These are phyloP conservation scores for Selenia dentaria DNA, from an alignment of 2,888 invertebrate genomes.

Conservation along the genomic window DNA sequence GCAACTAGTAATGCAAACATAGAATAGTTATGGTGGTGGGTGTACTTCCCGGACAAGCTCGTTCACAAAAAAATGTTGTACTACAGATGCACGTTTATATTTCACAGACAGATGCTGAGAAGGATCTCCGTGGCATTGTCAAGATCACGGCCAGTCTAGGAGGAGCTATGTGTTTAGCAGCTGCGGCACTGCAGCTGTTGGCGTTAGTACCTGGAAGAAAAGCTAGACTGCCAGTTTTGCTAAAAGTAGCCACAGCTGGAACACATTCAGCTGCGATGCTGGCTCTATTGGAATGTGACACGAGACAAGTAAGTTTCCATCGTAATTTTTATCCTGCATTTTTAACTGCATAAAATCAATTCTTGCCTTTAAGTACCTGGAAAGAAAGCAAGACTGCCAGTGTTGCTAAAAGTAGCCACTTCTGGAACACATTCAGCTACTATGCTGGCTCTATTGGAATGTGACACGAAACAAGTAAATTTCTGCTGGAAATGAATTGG, in stretches of 20 bases:
- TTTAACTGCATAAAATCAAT: too few relatives aligned
- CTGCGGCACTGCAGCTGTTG: conserved; percentile 65
- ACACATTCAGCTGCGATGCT: conserved; percentile 70
- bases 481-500: too few relatives aligned
- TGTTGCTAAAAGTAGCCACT: conserved; percentile 64
- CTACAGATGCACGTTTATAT: too few relatives aligned
- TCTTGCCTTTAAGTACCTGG: too few relatives aligned
- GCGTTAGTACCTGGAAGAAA: conserved; percentile 56
- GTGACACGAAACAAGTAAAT: conserved; percentile 66
- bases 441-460: conserved; percentile 63
- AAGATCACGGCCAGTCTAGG: conserved; percentile 69
- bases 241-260: conserved; percentile 69
- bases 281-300: conserved; percentile 67
- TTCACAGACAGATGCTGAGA: conserved; percentile 68
- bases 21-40: too few relatives aligned
- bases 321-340: too few relatives aligned
- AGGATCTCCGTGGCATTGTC: conserved; percentile 67
- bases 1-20: too few relatives aligned
- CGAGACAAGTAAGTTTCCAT: conserved; percentile 54
- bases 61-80: too few relatives aligned
- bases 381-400: conserved; percentile 53
- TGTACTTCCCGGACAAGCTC: too few relatives aligned
- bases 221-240: conserved; percentile 55
- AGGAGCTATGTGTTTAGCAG: conserved; percentile 69
- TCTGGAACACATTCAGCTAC: conserved; percentile 72